Evolutionary conservation across 2,113 vertebrate genomes (phyloP).

Genomic region (Mustela lutreola): DNA sequence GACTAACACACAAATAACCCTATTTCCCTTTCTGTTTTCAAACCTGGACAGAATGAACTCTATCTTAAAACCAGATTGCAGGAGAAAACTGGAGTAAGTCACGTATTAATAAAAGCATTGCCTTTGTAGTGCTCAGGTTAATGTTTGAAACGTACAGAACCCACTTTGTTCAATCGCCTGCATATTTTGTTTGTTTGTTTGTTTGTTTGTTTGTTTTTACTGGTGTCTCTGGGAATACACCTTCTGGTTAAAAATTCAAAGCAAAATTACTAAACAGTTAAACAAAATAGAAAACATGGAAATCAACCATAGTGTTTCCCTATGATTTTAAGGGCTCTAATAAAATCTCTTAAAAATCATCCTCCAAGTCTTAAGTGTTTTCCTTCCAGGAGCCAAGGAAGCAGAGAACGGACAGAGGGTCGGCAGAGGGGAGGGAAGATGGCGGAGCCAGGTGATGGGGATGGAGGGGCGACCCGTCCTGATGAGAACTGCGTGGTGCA

Average conservation of each 20-base stretch:
- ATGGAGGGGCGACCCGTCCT: background rate
- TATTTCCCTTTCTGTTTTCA: background rate
- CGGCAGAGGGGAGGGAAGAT: background rate
- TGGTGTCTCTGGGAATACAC: background rate
- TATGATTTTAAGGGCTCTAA: background rate
- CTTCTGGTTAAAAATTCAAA: conserved; percentile 54
- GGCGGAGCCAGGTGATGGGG: background rate
- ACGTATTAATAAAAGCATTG: background rate
- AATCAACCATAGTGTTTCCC: conserved; percentile 6
- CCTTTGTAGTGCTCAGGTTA: background rate
- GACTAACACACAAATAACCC: background rate
- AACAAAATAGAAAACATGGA: background rate
- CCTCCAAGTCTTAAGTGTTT: background rate
- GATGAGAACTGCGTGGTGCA: background rate
- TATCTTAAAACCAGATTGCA: background rate
- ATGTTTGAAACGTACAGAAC: background rate
- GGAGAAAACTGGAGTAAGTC: background rate
- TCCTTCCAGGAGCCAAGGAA: background rate
- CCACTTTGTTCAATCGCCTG: background rate
- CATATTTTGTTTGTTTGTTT: background rate
- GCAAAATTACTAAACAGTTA: conserved; percentile 49
- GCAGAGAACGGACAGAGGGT: background rate
- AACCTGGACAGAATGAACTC: background rate
- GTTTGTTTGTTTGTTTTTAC: background rate
- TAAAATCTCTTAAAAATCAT: background rate